Evolutionary conservation across 2,113 vertebrate genomes (phyloP).

Genomic region (Girardinichthys multiradiatus): DNA sequence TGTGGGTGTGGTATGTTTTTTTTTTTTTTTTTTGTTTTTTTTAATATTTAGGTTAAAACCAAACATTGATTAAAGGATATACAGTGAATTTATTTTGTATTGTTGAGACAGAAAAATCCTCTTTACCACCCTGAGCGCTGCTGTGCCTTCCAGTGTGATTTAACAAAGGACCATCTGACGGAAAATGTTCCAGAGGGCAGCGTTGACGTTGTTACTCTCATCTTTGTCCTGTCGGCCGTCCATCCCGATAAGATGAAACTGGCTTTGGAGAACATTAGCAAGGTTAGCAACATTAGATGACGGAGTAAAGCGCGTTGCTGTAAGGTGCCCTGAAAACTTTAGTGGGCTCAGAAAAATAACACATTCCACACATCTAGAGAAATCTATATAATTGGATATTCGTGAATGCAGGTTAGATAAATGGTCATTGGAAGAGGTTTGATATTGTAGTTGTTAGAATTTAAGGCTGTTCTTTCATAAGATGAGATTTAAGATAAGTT

Average conservation of each 20-base stretch:
- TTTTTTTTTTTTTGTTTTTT: not conserved
- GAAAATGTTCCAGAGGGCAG: slow-evolving; percentile 81
- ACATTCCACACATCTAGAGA: too few species aligned
- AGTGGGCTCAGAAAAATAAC: not conserved
- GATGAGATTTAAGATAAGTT: too few species aligned
- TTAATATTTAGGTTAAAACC: not conserved
- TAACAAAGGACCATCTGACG: slow-evolving; percentile 89
- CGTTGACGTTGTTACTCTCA: slow-evolving; percentile 87
- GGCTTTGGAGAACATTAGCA: slow-evolving; percentile 86
- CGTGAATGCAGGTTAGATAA: too few species aligned
- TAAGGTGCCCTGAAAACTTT: not conserved
- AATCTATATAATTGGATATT: too few species aligned
- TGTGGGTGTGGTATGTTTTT: not conserved
- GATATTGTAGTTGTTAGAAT: too few species aligned
- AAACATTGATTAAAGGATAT: not conserved
- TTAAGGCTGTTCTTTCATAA: too few species aligned
- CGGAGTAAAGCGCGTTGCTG: not conserved
- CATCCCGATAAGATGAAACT: slow-evolving; percentile 95
- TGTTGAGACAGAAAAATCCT: slow-evolving; percentile 83
- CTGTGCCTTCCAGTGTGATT: slow-evolving; percentile 92
- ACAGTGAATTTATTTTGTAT: not conserved
- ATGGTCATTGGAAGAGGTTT: too few species aligned
- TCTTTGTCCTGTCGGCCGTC: slow-evolving; percentile 95
- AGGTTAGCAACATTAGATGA: slow-evolving; percentile 76
- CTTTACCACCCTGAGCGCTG: slow-evolving; percentile 85